These are phyloP conservation scores for Indri indri DNA, from an alignment of 2,113 vertebrate species.

Conservation along the genomic window DNA sequence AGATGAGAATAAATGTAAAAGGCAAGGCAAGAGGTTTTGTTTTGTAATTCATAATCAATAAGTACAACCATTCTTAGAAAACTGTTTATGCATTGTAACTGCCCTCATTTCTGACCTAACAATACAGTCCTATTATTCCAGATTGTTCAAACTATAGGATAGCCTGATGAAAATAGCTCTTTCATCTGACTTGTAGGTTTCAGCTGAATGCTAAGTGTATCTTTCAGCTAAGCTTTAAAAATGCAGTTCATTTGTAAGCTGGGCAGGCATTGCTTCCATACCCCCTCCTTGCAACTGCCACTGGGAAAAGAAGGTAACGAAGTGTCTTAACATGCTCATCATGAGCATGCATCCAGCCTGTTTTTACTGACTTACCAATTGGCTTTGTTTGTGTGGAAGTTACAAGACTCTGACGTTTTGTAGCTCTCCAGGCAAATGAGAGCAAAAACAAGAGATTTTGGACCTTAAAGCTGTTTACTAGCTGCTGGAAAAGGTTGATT, in stretches of 20 bases:
- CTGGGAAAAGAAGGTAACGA: conserved; percentile 34
- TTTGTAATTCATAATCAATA: background rate
- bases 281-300: conserved; percentile 54
- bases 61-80: background rate
- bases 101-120: background rate
- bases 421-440: conserved; percentile 74
- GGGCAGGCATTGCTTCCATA: background rate
- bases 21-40: conserved; percentile 5
- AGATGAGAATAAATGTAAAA: conserved; percentile 39
- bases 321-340: conserved; percentile 68
- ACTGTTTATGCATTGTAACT: background rate
- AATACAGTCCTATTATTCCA: background rate
- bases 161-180: conserved; percentile 61
- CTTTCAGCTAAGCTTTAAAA: conserved; percentile 66
- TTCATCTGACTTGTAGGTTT: conserved; percentile 67
- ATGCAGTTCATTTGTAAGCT: conserved; percentile 45
- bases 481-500: conserved; percentile 54
- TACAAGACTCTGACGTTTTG: conserved; percentile 78
- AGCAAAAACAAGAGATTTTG: conserved; percentile 67
- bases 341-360: conserved; percentile 26
- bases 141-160: conserved; percentile 18
- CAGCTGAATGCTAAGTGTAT: conserved; percentile 75
- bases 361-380: conserved; percentile 68
- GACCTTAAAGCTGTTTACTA: conserved; percentile 72
- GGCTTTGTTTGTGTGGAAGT: conserved; percentile 74